phyloP scores from a whole-genome alignment of 1,140 invertebrate genomes.

The Drosophila funebris region DNA sequence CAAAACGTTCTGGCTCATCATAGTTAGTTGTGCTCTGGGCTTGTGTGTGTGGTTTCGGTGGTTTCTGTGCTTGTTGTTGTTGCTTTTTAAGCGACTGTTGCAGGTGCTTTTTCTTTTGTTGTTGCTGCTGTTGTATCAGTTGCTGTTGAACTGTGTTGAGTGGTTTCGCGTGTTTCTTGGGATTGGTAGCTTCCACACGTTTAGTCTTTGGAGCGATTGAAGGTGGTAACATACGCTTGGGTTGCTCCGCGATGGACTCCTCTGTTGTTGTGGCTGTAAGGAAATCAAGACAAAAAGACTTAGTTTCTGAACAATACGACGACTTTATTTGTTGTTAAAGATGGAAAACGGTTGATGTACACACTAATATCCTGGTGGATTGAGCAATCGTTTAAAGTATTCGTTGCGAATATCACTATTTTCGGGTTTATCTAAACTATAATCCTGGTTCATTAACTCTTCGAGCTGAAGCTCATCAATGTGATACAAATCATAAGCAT shows the following conservation, averaged over 20 bases:
- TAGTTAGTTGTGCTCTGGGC: conserved; percentile 15
- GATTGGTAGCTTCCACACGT: not conserved
- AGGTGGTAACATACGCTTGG: not conserved
- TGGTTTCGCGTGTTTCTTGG: conserved; percentile 22
- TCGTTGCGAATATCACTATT: conserved; percentile 32
- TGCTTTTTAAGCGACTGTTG: conserved; percentile 3
- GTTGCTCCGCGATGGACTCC: not conserved
- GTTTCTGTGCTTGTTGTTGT: conserved; percentile 14
- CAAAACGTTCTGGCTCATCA: conserved; percentile 63
- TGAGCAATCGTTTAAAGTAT: conserved; percentile 44
- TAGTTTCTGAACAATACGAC: not conserved
- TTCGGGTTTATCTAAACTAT: conserved; percentile 29
- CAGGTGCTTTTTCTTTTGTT: conserved; percentile 28
- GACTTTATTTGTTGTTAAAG: conserved; percentile 12
- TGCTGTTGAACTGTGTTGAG: conserved; percentile 3
- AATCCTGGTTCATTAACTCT: conserved; percentile 28
- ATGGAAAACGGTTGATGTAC: not conserved
- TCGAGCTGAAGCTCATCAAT: conserved; percentile 45
- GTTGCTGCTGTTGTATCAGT: conserved; percentile 22
- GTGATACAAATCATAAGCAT: conserved; percentile 52
- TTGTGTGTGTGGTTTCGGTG: conserved; percentile 29
- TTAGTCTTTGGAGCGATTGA: conserved; percentile 9
- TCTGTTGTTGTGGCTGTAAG: conserved; percentile 2
- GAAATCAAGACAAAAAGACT: not conserved
- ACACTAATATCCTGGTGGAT: conserved; percentile 52